Evolutionary conservation across 2,888 invertebrate species (phyloP).

Genomic region (Caenorhabditis japonica): DNA sequence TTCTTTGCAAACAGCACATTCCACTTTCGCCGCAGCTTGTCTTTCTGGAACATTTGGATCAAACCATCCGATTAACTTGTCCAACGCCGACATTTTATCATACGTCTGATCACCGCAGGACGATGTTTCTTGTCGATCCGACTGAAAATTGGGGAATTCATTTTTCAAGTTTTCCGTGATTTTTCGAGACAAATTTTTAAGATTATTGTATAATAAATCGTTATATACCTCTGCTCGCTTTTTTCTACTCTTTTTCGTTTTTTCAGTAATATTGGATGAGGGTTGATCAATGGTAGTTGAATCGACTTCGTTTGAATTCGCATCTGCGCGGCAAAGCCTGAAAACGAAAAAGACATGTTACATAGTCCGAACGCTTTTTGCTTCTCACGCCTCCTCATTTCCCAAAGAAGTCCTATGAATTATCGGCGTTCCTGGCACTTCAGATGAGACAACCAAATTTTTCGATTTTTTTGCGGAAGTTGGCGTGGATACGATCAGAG

Average conservation of each 20-base stretch:
- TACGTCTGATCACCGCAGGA: neutral
- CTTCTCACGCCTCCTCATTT: too few relatives aligned
- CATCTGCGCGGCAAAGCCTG: too few relatives aligned
- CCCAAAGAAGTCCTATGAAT: too few relatives aligned
- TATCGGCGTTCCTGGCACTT: too few relatives aligned
- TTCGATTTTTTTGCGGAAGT: too few relatives aligned
- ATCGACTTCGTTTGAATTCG: too few relatives aligned
- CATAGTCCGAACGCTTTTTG: too few relatives aligned
- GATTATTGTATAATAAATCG: too few relatives aligned
- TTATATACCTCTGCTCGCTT: neutral
- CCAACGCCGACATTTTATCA: slow-evolving; percentile 15
- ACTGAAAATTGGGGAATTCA: neutral
- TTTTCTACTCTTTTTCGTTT: neutral
- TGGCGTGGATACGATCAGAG: too few relatives aligned
- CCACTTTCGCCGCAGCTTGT: slow-evolving; percentile 8
- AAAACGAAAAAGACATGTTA: too few relatives aligned
- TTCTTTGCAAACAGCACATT: slow-evolving; percentile 13
- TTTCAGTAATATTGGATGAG: neutral
- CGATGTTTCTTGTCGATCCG: neutral
- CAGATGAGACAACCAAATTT: too few relatives aligned
- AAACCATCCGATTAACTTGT: slow-evolving; percentile 19
- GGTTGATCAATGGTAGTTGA: slow-evolving; percentile 12
- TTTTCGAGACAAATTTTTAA: too few relatives aligned
- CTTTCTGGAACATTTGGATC: slow-evolving; percentile 28
- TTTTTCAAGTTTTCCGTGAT: neutral